These are phyloP conservation scores for Oenanthe oenanthe DNA, from an alignment of 2,113 vertebrate genomes.

Conservation along the genomic window DNA sequence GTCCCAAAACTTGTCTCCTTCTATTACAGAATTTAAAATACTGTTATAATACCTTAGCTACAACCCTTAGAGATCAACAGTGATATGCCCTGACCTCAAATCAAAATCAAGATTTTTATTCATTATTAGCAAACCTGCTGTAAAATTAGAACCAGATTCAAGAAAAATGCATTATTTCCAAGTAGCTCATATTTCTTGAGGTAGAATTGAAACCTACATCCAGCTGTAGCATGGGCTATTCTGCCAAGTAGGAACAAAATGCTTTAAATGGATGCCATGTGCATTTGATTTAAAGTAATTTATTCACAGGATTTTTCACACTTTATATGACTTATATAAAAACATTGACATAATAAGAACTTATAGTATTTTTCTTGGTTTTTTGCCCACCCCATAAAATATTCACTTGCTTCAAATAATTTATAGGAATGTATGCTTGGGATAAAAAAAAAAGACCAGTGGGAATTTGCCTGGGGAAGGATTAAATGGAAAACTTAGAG, in stretches of 20 bases:
- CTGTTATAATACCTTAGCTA: background rate
- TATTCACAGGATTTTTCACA: constrained; percentile 18
- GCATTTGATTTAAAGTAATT: constrained; percentile 20
- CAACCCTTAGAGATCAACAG: background rate
- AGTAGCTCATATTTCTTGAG: background rate
- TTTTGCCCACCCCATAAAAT: background rate
- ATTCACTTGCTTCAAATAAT: constrained; percentile 19
- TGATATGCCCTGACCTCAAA: background rate
- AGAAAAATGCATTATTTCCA: background rate
- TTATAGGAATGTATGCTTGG: background rate
- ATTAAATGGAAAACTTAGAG: background rate
- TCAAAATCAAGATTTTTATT: background rate
- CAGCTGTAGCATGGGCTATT: background rate
- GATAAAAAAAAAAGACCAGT: background rate
- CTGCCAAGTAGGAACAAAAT: background rate
- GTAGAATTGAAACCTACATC: background rate
- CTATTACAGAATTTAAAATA: background rate
- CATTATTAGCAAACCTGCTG: background rate
- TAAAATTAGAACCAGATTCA: background rate
- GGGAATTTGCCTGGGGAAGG: background rate
- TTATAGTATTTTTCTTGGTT: background rate
- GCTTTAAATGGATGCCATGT: background rate
- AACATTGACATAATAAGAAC: constrained; percentile 21
- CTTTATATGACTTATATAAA: constrained; percentile 7
- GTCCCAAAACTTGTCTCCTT: background rate